Evolutionary conservation across 1,140 invertebrate genomes (phyloP).

Genomic region (Cheumatopsyche charites): DNA sequence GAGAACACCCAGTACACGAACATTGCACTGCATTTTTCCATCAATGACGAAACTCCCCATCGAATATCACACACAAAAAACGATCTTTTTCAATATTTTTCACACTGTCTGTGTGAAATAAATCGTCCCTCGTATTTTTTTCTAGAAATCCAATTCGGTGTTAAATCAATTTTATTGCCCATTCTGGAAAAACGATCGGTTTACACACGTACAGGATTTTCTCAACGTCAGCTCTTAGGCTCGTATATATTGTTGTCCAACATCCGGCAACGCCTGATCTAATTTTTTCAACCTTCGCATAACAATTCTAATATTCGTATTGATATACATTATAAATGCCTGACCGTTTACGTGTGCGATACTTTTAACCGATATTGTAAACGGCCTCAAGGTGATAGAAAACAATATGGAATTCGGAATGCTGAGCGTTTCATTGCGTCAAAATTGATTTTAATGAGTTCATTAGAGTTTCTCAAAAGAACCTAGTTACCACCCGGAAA

Average conservation of each 20-base stretch:
- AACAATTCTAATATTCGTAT: conserved; percentile 1
- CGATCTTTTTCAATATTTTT: not conserved
- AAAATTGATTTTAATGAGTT: conserved; percentile 10
- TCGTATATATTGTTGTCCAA: not conserved
- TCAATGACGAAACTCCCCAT: not conserved
- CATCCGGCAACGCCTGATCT: conserved; percentile 15
- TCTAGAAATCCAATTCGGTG: too few relatives aligned
- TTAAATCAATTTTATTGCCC: too few relatives aligned
- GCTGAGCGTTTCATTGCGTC: not conserved
- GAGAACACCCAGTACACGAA: not conserved
- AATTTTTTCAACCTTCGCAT: conserved; percentile 3
- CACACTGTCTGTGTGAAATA: not conserved
- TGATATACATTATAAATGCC: conserved; percentile 2
- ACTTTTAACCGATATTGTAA: not conserved
- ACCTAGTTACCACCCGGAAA: not conserved
- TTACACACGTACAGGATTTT: too few relatives aligned
- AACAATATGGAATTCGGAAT: conserved; percentile 14
- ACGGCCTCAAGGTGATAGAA: conserved; percentile 5
- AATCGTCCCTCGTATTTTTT: too few relatives aligned
- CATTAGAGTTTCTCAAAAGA: not conserved
- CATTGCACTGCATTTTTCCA: conserved; percentile 22
- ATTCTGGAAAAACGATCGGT: too few relatives aligned
- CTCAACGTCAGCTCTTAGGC: too few relatives aligned
- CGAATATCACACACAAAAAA: conserved; percentile 9
- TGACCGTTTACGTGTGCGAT: not conserved